Evolutionary conservation across 30 jellyfish, hydroid and myxozoan genomes (phyloP).

Genomic region (Hydractinia echinata): DNA sequence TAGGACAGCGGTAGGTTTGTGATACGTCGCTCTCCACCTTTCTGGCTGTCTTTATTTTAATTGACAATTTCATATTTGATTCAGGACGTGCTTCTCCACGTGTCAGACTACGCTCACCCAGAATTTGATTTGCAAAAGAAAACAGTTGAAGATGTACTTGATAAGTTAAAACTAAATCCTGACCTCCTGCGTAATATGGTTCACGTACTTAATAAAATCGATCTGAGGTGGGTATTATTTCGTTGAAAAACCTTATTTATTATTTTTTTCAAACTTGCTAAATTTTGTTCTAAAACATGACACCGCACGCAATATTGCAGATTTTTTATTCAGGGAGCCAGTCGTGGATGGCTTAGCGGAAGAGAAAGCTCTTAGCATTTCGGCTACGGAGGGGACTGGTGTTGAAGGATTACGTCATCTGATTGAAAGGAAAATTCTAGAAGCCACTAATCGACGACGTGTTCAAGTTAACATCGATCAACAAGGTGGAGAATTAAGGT

Average conservation of each 20-base stretch:
- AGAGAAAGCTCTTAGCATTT: constrained; percentile 29
- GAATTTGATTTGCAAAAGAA: constrained; percentile 78
- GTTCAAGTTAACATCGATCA: constrained; percentile 51
- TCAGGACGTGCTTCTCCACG: constrained; percentile 88
- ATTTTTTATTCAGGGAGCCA: neutral
- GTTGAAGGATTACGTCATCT: constrained; percentile 41
- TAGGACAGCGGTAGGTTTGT: constrained; percentile 68
- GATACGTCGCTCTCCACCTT: neutral
- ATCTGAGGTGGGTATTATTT: constrained; percentile 48
- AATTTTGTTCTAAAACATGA: neutral
- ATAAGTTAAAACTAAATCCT: constrained; percentile 46
- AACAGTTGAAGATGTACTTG: constrained; percentile 73
- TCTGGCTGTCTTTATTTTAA: no score
- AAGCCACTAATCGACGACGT: constrained; percentile 45
- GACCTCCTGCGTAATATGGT: constrained; percentile 62
- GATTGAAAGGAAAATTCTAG: constrained; percentile 49
- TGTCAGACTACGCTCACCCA: constrained; percentile 93
- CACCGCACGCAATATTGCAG: constrained; percentile 2
- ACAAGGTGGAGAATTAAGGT: constrained; percentile 66
- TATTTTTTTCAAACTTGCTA: neutral
- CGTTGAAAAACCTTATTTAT: neutral
- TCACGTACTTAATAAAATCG: constrained; percentile 78
- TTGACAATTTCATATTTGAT: neutral
- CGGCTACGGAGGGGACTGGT: constrained; percentile 73
- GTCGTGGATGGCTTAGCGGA: neutral